Evolutionary conservation across 2,888 invertebrate species (phyloP), one percentile per base, ranked within the genome.

Genomic region (Leptinotarsa haldemani): DNA sequence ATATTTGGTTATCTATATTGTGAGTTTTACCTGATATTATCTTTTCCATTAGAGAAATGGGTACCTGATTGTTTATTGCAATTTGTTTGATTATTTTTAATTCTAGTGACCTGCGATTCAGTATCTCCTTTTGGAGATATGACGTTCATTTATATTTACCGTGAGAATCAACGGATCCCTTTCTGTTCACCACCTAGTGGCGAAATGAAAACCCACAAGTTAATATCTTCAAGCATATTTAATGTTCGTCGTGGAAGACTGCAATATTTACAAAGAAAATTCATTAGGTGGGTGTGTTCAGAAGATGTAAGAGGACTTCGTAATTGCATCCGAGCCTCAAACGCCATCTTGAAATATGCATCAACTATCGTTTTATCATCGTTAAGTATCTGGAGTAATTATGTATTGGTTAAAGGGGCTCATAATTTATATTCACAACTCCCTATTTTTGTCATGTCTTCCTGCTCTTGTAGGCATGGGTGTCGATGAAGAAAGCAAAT

Each of bases 191-290:
- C 56, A 20, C 18, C n/a, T 20, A 20, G 9, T n/a, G 56, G 4
- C 1, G 5, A 13, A 5, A 13, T 56, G 56, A 18, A 18, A 18
- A 20, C 16, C 22, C 12, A 7, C 13, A 16, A 16, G 20, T 56
- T 18, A 56, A 56, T 56, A 20, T 9, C 56, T 9, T 16, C 1
- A 13, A 18, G 20, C 12, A 12, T 9, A 56, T 56, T 22, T 18
- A 56, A 56, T 22, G 18, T 56, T 56, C 56, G n/a, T 12, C 13
- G 56, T 56, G 7, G 56, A 56, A 56, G 22, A 56, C 56, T 0
- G 12, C 7, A n/a, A 56, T 66, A 66, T 66, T 66, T 65, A 25
- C 66, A 66, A 15, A 47, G 22, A 50, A 50, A 25, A 66, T 65
- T 56, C 56, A 56, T 56, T 20, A 50, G 56, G 22, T 56, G 56